Evolutionary conservation across 2,888 invertebrate genomes (phyloP).

Genomic region (Tenodera sinensis): DNA sequence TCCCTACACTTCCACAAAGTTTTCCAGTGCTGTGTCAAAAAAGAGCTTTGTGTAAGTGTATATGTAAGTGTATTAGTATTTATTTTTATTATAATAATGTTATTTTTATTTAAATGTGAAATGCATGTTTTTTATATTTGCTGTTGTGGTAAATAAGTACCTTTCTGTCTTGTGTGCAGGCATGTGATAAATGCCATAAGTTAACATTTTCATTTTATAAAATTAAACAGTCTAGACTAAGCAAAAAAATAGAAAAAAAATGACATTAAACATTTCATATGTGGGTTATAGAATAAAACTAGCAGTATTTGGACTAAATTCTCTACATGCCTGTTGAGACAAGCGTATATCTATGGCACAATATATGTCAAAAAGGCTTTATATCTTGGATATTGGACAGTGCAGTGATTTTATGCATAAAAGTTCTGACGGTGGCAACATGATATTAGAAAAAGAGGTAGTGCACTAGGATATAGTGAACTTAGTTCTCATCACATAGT

Average conservation of each 20-base stretch:
- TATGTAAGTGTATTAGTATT: background rate
- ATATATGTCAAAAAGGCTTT: background rate
- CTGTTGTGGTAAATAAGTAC: background rate
- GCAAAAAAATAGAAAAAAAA: too few relatives aligned
- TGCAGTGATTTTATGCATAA: background rate
- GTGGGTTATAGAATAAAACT: background rate
- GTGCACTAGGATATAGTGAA: too few relatives aligned
- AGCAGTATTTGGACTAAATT: background rate
- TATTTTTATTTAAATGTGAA: background rate
- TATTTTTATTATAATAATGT: background rate
- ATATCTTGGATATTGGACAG: background rate
- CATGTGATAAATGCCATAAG: background rate
- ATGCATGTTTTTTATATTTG: background rate
- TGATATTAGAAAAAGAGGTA: background rate
- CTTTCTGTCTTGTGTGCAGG: background rate
- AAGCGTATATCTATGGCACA: background rate
- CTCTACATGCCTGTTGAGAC: background rate
- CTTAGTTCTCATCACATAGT: too few relatives aligned
- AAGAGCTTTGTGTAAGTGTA: background rate
- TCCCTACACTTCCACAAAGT: background rate
- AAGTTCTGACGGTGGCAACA: background rate
- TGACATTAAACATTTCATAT: background rate
- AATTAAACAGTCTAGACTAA: background rate
- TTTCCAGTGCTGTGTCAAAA: constrained; percentile 8
- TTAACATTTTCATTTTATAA: background rate